Percentiles rank a stretch among this genome's conserved stretches.
Evolutionary conservation across 2,113 vertebrate genomes (phyloP).

Genomic region (Ochotona curzoniae): DNA sequence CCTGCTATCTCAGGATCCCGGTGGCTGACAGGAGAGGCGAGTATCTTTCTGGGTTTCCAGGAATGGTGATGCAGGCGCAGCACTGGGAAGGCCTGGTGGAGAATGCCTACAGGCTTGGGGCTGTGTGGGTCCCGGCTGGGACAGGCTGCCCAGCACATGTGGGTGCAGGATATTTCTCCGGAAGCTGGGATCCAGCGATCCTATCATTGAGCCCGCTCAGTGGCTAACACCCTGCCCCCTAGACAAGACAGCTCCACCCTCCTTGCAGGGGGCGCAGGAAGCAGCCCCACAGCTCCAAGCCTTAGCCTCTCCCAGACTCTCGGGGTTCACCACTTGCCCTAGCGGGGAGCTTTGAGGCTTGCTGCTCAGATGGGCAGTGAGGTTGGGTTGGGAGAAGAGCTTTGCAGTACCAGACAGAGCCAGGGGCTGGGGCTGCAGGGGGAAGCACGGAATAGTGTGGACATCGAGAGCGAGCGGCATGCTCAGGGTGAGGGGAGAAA

Average conservation of each 20-base stretch:
- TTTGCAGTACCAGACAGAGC: too few relatives aligned
- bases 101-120: too few relatives aligned
- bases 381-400: too few relatives aligned
- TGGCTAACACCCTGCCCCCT: not conserved
- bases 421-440: too few relatives aligned
- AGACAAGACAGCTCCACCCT: not conserved
- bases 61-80: not conserved
- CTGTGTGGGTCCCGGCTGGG: too few relatives aligned
- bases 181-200: not conserved
- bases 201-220: not conserved
- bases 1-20: not conserved
- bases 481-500: accelerated
- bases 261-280: not conserved
- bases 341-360: too few relatives aligned
- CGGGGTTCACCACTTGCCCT: not conserved
- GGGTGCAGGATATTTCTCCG: too few relatives aligned
- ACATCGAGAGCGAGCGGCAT: accelerated
- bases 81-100: not conserved
- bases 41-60: slow-evolving; percentile 9
- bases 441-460: not conserved
- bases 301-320: not conserved
- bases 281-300: not conserved
- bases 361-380: too few relatives aligned
- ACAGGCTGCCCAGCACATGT: not conserved
- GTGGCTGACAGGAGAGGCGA: not conserved